phyloP scores from a whole-genome alignment of 1,140 invertebrate genomes.

The Drosophila funebris region DNA sequence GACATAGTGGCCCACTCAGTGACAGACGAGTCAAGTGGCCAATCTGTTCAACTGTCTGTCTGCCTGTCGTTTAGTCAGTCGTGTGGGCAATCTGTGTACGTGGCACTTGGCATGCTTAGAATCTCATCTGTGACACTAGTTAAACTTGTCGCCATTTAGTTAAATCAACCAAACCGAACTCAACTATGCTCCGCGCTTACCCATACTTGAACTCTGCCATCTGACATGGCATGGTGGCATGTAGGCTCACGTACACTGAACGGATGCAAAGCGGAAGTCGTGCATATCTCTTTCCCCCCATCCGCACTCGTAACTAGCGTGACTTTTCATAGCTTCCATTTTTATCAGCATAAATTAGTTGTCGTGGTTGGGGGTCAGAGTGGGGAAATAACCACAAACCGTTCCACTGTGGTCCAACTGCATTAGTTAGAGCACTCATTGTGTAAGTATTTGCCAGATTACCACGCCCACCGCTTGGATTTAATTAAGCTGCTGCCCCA shows the following conservation, averaged over 20 bases:
- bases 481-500: constrained; percentile 76
- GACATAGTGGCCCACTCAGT: constrained; percentile 15
- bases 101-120: constrained; percentile 59
- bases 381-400: constrained; percentile 26
- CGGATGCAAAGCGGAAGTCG: constrained; percentile 65
- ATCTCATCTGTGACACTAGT: constrained; percentile 80
- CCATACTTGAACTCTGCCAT: constrained; percentile 18
- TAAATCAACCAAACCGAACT: constrained; percentile 75
- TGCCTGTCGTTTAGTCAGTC: constrained; percentile 1
- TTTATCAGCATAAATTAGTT: constrained; percentile 81
- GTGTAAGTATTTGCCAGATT: constrained; percentile 32
- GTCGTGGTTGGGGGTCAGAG: constrained; percentile 11
- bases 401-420: constrained; percentile 55
- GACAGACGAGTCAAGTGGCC: constrained; percentile 20
- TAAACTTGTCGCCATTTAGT: constrained; percentile 82
- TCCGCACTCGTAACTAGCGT: constrained; percentile 44
- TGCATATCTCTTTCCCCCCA: constrained; percentile 57
- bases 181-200: constrained; percentile 11
- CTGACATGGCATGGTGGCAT: background rate
- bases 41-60: background rate
- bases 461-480: constrained; percentile 28
- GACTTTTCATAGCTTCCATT: constrained; percentile 68
- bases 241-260: constrained; percentile 45
- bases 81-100: constrained; percentile 50
- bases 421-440: constrained; percentile 61